These are phyloP conservation scores for Ptychodera flava DNA, from an alignment of 35 echinoderm and acorn worm genomes.

Conservation along the genomic window DNA sequence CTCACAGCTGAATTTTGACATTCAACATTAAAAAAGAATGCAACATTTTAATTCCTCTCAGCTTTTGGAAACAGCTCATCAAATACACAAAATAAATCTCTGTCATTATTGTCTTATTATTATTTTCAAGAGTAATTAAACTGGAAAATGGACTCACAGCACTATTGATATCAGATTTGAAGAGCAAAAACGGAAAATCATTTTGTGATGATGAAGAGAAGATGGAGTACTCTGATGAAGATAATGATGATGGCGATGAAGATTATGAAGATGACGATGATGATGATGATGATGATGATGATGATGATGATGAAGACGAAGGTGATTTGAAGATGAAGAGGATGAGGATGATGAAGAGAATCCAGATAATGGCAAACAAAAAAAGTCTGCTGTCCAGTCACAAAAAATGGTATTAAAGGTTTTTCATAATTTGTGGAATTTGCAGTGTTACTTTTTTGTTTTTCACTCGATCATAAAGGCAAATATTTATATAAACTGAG, in stretches of 20 bases:
- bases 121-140: neutral
- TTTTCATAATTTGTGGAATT: neutral
- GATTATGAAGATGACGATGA: neutral
- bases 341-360: constrained; percentile 38
- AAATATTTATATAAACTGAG: neutral
- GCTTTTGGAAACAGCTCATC: no score
- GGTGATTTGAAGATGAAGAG: constrained; percentile 31
- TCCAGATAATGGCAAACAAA: constrained; percentile 4
- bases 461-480: neutral
- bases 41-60: no score
- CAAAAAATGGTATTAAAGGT: constrained; percentile 29
- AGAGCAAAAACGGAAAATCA: neutral
- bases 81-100: no score
- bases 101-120: no score
- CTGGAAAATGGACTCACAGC: neutral
- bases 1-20: no score
- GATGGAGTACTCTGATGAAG: neutral
- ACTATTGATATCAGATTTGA: neutral
- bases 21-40: no score
- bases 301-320: constrained; percentile 11
- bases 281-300: constrained; percentile 4
- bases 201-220: neutral
- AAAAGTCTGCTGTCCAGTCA: constrained; percentile 12
- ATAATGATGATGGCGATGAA: neutral
- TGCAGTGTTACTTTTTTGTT: neutral